These are phyloP conservation scores for Thecophora atra DNA, from an alignment of 2,888 invertebrate genomes.

Conservation along the genomic window DNA sequence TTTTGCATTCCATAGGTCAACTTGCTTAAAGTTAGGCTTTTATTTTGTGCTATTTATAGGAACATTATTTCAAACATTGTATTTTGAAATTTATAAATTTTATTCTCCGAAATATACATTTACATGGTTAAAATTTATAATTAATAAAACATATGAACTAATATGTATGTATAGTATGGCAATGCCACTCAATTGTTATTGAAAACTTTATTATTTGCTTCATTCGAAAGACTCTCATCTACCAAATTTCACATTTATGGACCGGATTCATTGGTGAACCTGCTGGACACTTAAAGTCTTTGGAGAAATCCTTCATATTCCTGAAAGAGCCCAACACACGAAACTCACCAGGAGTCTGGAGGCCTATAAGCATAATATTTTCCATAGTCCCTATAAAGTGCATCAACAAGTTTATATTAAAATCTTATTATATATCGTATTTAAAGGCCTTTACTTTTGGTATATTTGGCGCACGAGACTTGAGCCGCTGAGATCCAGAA, in stretches of 20 bases:
- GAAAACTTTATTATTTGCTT: too few relatives aligned
- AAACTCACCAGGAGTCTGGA: slow-evolving; percentile 80
- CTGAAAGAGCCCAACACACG: slow-evolving; percentile 91
- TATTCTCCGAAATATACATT: too few relatives aligned
- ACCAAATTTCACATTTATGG: slow-evolving; percentile 92
- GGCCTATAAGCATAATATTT: slow-evolving; percentile 79
- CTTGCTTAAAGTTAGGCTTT: too few relatives aligned
- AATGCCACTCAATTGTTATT: too few relatives aligned
- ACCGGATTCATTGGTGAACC: slow-evolving; percentile 93
- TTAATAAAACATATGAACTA: too few relatives aligned
- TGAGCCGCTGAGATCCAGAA: slow-evolving; percentile 60
- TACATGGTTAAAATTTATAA: too few relatives aligned
- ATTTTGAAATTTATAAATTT: too few relatives aligned
- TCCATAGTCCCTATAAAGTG: slow-evolving; percentile 74
- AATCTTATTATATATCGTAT: background rate
- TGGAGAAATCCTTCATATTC: slow-evolving; percentile 91
- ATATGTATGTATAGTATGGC: too few relatives aligned
- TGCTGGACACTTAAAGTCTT: slow-evolving; percentile 86
- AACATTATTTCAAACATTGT: too few relatives aligned
- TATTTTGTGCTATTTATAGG: too few relatives aligned
- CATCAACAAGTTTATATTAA: too few relatives aligned
- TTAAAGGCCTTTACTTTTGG: background rate
- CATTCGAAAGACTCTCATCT: slow-evolving; percentile 51
- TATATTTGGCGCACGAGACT: slow-evolving; percentile 42
- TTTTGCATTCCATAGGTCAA: too few relatives aligned